Conservation (phyloP, 2,888 invertebrate genomes). For the Agriopis marginaria region DNA sequence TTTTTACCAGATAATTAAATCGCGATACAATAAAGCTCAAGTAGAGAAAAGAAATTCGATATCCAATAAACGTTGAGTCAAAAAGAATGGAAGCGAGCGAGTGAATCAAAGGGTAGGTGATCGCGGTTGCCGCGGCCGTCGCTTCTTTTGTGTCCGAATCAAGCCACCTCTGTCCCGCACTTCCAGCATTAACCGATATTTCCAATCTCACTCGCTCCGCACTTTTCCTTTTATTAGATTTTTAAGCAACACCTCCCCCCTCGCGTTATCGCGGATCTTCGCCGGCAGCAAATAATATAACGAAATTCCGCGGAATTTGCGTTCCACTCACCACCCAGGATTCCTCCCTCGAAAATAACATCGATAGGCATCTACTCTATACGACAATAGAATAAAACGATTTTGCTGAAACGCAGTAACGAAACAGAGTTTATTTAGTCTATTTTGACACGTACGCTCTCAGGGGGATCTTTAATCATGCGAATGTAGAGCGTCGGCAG, state of each 20-base stretch:
- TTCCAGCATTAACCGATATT: constrained; percentile 63
- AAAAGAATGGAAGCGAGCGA: constrained; percentile 22
- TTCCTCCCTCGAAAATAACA: constrained; percentile 55
- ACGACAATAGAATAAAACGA: constrained; percentile 63
- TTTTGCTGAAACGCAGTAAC: constrained; percentile 51
- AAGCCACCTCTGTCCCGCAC: constrained; percentile 36
- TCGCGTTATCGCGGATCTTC: constrained; percentile 68
- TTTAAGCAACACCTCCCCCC: constrained; percentile 59
- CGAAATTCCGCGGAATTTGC: constrained; percentile 74
- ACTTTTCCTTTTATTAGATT: constrained; percentile 71
- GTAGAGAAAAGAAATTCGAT: constrained; percentile 29
- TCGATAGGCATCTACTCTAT: constrained; percentile 64
- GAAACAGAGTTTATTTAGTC: constrained; percentile 51
- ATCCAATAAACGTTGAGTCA: constrained; percentile 31
- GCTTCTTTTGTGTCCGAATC: constrained; percentile 41
- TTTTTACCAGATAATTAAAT: constrained; percentile 37
- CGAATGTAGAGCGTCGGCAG: constrained; percentile 50
- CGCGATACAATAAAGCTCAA: constrained; percentile 32
- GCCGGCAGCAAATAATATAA: constrained; percentile 74
- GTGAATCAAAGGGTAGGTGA: constrained; percentile 20
- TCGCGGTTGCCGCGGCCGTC: constrained; percentile 1
- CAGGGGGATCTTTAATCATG: constrained; percentile 56
- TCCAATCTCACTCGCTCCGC: constrained; percentile 64
- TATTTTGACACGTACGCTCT: constrained; percentile 48
- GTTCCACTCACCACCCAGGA: constrained; percentile 56